phyloP scores from a whole-genome alignment of 1,140 invertebrate genomes.

The Cryptotermes secundus region DNA sequence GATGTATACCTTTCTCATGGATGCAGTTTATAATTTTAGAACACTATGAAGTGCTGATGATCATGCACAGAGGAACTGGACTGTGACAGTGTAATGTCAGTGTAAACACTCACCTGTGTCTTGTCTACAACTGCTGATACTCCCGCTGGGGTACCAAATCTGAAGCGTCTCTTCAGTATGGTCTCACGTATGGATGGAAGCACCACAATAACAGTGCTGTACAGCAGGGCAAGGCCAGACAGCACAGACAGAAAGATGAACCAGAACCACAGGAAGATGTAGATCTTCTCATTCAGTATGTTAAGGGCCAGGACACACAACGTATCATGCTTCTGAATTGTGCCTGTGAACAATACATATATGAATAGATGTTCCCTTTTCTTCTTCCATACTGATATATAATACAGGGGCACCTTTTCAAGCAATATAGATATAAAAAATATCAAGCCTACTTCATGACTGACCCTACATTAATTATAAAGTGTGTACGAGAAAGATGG shows the following conservation, averaged over 20 bases:
- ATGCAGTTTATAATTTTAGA: too few relatives aligned
- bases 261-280: slow-evolving; percentile 89
- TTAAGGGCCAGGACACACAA: slow-evolving; percentile 86
- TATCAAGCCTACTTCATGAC: too few relatives aligned
- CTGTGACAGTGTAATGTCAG: not conserved
- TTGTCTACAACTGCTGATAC: slow-evolving; percentile 70
- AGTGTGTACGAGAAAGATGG: too few relatives aligned
- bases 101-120: slow-evolving; percentile 63
- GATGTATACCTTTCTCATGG: too few relatives aligned
- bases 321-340: slow-evolving; percentile 78
- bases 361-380: too few relatives aligned
- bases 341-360: slow-evolving; percentile 50
- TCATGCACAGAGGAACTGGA: too few relatives aligned
- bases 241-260: slow-evolving; percentile 79
- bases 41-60: too few relatives aligned
- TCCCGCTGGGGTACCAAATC: slow-evolving; percentile 68
- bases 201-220: slow-evolving; percentile 75
- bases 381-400: too few relatives aligned
- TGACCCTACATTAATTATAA: too few relatives aligned
- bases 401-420: too few relatives aligned
- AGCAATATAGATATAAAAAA: too few relatives aligned
- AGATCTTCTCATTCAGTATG: slow-evolving; percentile 92
- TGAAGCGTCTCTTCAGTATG: slow-evolving; percentile 73
- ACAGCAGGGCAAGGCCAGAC: slow-evolving; percentile 74
- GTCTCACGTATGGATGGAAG: slow-evolving; percentile 77